phyloP scores from a whole-genome alignment of 2,113 vertebrate species.

The Centrocercus urophasianus region DNA sequence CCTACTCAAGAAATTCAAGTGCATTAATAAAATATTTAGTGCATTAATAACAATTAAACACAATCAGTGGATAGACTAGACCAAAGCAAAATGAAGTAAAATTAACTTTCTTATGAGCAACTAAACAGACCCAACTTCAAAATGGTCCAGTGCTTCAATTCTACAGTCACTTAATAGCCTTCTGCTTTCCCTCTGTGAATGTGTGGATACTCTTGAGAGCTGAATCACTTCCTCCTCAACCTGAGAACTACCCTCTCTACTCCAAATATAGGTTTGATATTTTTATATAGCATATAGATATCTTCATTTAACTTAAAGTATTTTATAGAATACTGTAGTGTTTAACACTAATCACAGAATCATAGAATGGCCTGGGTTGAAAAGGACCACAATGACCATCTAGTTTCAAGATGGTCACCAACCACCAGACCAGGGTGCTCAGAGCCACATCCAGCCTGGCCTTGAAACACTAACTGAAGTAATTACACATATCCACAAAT shows the following conservation, averaged over 20 bases:
- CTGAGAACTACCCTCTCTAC: not conserved
- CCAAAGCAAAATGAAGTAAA: not conserved
- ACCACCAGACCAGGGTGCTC: too few relatives aligned
- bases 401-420: too few relatives aligned
- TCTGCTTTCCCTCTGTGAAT: not conserved
- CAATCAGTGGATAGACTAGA: too few relatives aligned
- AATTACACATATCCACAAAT: not conserved
- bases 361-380: too few relatives aligned
- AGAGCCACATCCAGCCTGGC: too few relatives aligned
- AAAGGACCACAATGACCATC: too few relatives aligned
- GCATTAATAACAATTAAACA: not conserved
- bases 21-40: too few relatives aligned
- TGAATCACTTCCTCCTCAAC: not conserved
- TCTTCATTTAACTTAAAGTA: not conserved
- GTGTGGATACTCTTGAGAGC: too few relatives aligned
- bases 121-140: too few relatives aligned
- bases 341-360: not conserved
- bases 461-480: not conserved
- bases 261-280: not conserved
- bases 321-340: not conserved
- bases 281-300: too few relatives aligned
- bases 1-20: not conserved
- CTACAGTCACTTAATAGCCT: not conserved
- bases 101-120: not conserved
- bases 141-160: too few relatives aligned